Percentiles rank a stretch among this genome's conserved stretches.
phyloP scores from a whole-genome alignment of 2,113 vertebrate genomes.

The Upupa epops region DNA sequence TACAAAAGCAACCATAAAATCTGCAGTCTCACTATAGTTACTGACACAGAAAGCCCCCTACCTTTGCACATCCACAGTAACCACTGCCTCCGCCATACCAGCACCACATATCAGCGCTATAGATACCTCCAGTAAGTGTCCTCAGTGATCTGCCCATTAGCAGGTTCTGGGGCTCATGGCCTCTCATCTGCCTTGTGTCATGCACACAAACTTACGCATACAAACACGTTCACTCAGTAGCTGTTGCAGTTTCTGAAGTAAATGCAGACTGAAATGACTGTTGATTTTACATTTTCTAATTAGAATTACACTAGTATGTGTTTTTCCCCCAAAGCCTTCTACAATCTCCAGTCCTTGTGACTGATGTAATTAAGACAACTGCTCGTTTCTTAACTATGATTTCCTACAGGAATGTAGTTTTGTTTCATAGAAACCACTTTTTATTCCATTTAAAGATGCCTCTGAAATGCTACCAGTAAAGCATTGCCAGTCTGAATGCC shows the following conservation, averaged over 20 bases:
- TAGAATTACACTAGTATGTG: not conserved
- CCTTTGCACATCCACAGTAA: not conserved
- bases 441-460: not conserved
- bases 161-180: not conserved
- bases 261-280: constrained; percentile 1
- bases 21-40: not conserved
- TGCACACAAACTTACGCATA: not conserved
- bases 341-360: not conserved
- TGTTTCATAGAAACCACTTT: not conserved
- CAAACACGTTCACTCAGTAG: not conserved
- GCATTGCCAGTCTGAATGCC: not conserved
- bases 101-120: not conserved
- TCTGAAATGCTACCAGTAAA: constrained; percentile 4
- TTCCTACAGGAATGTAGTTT: not conserved
- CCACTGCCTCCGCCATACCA: not conserved
- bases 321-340: constrained; percentile 7
- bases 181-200: not conserved
- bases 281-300: constrained; percentile 35
- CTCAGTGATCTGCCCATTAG: not conserved
- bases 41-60: not conserved
- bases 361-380: constrained; percentile 31
- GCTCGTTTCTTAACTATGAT: not conserved
- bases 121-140: not conserved
- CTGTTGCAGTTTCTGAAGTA: not conserved
- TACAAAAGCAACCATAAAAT: not conserved